Conservation (phyloP, 2,797 vertebrate genomes). For the Tauraco hartlaubi region DNA sequence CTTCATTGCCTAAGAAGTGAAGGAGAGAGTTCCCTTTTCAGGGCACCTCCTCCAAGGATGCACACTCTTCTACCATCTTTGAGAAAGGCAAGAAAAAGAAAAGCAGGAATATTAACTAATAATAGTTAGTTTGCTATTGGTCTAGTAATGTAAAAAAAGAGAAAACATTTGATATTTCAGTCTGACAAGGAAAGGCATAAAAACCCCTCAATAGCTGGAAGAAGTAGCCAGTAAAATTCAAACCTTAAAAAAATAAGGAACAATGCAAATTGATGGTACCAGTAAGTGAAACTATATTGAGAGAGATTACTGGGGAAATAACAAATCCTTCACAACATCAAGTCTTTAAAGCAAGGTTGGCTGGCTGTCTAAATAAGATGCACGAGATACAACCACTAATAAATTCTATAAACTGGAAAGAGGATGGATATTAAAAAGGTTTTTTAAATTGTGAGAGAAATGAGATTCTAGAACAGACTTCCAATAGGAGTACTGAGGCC, state of each 20-base stretch:
- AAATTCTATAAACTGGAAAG: neutral
- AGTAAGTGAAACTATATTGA: neutral
- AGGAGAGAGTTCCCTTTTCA: neutral
- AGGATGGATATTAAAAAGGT: neutral
- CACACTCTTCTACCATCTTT: neutral
- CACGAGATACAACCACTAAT: neutral
- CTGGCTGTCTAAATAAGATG: neutral
- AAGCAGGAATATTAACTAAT: neutral
- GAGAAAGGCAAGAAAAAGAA: neutral
- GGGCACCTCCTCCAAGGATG: neutral
- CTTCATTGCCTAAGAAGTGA: neutral
- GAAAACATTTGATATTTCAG: neutral
- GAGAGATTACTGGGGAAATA: neutral
- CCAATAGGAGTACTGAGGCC: neutral
- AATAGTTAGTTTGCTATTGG: neutral
- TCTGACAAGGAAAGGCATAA: neutral
- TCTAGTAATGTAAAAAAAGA: neutral
- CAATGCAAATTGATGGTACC: neutral
- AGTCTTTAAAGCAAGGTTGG: neutral
- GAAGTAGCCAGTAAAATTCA: neutral
- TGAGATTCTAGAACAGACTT: neutral
- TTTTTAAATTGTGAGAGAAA: neutral
- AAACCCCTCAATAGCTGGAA: neutral
- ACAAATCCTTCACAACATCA: neutral
- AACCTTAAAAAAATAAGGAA: neutral